These are phyloP conservation scores for Leuctra nigra DNA, from an alignment of 2,888 invertebrate species.

Conservation along the genomic window DNA sequence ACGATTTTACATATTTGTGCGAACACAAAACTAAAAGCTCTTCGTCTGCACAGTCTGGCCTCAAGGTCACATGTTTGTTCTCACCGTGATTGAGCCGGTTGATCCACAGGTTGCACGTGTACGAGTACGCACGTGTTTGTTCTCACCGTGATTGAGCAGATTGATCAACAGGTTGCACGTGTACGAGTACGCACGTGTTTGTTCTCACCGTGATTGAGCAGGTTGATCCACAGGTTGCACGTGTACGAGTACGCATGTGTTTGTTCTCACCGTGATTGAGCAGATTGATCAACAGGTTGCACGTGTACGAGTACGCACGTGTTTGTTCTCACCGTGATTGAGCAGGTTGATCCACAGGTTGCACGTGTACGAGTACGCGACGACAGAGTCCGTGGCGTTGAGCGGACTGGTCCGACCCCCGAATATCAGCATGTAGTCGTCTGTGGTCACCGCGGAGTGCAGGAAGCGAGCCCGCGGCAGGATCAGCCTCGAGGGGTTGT, in stretches of 20 bases:
- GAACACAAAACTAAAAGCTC: no score
- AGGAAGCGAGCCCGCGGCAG: conserved; percentile 72
- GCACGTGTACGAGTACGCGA: conserved; percentile 83
- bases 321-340: conserved; percentile 39
- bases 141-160: conserved; percentile 47
- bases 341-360: conserved; percentile 79
- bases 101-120: conserved; percentile 86
- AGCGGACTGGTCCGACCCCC: conserved; percentile 76
- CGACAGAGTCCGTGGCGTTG: conserved; percentile 65
- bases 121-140: conserved; percentile 87
- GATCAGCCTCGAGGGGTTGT: conserved; percentile 46
- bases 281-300: conserved; percentile 80
- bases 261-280: conserved; percentile 42
- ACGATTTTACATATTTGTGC: no score
- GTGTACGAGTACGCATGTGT: conserved; percentile 75
- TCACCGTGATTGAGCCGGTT: conserved; percentile 49
- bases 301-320: conserved; percentile 84
- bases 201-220: conserved; percentile 47
- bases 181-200: conserved; percentile 86
- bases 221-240: conserved; percentile 82
- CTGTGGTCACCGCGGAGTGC: conserved; percentile 82
- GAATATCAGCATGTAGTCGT: conserved; percentile 84
- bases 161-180: conserved; percentile 85
- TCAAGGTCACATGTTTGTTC: no score
- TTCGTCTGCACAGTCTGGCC: no score